Conservation (phyloP, 2,888 invertebrate species). For the Temnothorax ravouxi region DNA sequence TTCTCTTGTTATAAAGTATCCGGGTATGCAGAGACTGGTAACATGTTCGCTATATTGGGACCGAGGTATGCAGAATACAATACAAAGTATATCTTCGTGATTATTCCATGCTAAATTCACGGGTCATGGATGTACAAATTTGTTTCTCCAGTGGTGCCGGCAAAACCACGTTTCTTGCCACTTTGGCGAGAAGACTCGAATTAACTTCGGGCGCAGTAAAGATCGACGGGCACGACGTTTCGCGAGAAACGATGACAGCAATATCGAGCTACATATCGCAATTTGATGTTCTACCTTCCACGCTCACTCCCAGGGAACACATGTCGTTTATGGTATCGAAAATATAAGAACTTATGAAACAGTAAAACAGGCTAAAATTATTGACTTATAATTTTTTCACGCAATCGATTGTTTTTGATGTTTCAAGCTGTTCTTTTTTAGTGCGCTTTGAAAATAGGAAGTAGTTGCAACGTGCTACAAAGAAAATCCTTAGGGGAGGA, state of each 20-base stretch:
- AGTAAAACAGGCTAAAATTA: neutral
- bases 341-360: neutral
- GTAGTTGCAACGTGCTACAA: constrained; percentile 24
- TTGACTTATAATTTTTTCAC: constrained; percentile 10
- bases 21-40: constrained; percentile 82
- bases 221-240: constrained; percentile 86
- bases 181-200: constrained; percentile 87
- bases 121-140: neutral
- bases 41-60: constrained; percentile 84
- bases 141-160: constrained; percentile 87
- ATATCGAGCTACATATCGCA: constrained; percentile 90
- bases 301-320: constrained; percentile 90
- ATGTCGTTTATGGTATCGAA: constrained; percentile 89
- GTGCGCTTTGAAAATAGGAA: constrained; percentile 74
- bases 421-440: constrained; percentile 26
- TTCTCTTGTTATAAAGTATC: constrained; percentile 75
- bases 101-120: constrained; percentile 8
- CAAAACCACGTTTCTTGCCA: constrained; percentile 88
- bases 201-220: constrained; percentile 86
- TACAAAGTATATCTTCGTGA: neutral
- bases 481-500: constrained; percentile 58
- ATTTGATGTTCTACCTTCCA: constrained; percentile 89
- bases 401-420: neutral
- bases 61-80: constrained; percentile 80
- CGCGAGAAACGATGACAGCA: constrained; percentile 87